A percentile compares a stretch with the other conserved stretches of the same genome.
These are phyloP conservation scores for Bostrychus sinensis DNA, from an alignment of 2,113 vertebrate genomes.

Conservation along the genomic window DNA sequence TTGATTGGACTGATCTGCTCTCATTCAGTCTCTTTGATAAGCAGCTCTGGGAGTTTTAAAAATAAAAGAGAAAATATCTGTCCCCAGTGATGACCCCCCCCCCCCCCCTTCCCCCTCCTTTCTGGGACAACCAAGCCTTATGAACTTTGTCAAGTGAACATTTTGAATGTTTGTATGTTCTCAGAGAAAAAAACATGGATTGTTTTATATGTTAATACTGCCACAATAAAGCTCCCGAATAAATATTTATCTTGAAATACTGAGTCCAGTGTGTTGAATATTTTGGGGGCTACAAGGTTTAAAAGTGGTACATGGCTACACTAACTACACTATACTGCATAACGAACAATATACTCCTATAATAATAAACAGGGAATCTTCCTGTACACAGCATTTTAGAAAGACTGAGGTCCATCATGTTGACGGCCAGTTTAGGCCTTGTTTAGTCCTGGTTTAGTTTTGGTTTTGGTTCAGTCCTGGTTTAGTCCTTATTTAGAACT, in stretches of 20 bases:
- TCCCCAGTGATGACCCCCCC: slow-evolving; percentile 52
- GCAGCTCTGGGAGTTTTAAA: slow-evolving; percentile 86
- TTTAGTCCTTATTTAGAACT: too few relatives aligned
- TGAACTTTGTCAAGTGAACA: slow-evolving; percentile 92
- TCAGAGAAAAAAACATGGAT: slow-evolving; percentile 81
- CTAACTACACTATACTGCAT: too few relatives aligned
- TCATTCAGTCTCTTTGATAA: slow-evolving; percentile 86
- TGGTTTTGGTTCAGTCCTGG: too few relatives aligned
- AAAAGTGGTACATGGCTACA: too few relatives aligned
- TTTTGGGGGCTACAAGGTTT: neutral
- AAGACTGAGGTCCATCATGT: too few relatives aligned
- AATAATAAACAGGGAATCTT: too few relatives aligned
- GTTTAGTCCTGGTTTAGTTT: too few relatives aligned
- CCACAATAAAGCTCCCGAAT: slow-evolving; percentile 89
- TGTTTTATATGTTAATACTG: slow-evolving; percentile 98
- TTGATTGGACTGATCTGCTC: slow-evolving; percentile 58
- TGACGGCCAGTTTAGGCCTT: too few relatives aligned
- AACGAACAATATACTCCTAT: too few relatives aligned
- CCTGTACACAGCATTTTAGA: too few relatives aligned
- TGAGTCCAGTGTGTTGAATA: slow-evolving; percentile 7
- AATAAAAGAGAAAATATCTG: slow-evolving; percentile 38
- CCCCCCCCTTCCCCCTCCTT: slow-evolving; percentile 77
- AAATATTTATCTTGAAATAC: slow-evolving; percentile 58
- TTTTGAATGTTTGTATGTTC: slow-evolving; percentile 96
- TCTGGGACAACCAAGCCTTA: slow-evolving; percentile 92